Evolutionary conservation across 2,797 vertebrate species (phyloP), one percentile per base, ranked within the genome.

Genomic region (Schizopygopsis malacanthus): DNA sequence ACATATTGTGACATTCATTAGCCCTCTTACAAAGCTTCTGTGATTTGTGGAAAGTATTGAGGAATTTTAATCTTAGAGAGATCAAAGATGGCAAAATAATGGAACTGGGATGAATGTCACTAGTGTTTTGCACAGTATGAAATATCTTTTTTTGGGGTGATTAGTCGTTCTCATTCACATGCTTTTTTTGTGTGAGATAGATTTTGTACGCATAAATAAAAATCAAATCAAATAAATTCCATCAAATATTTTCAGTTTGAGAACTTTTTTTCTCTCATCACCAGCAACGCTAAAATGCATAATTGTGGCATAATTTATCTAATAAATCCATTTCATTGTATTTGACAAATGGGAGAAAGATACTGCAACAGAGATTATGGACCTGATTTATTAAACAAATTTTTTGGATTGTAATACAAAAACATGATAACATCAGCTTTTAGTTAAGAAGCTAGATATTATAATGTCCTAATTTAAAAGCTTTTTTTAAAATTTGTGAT

Each of bases 81-180:
- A 70, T 84, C 63, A 69, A 54, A 67, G 22, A 43, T 79, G 82
- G 70, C 45, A 41, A 25, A 84, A 69, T 67, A 84, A 78, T 84
- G 73, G 47, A n/a, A 39, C 37, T 11, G 56, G 41, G n/a, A 76
- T 83, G 45, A 69, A 78, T 77, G 56, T 13, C 71, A 67, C 25
- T 12, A 52, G 61, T 22, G 11, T 81, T 81, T 81, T 52, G 50
- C 50, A 56, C 52, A 77, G 11, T n/a, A 16, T 71, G 15, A 54
- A 25, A 33, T 70, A 39, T 59, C 47, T 22, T 39, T 65, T 11
- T 79, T 63, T 85, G 33, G 33, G 39, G 37, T 16, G 15, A 70
- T 54, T n/a, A 54, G 15, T 18, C 8, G 0, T 37, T 45, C 41
- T 63, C 3, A 13, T 47, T 80, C 25, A 13, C 78, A 43, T 0